Evolutionary conservation across 2,113 vertebrate genomes (phyloP).

Genomic region (Grantiella picta): DNA sequence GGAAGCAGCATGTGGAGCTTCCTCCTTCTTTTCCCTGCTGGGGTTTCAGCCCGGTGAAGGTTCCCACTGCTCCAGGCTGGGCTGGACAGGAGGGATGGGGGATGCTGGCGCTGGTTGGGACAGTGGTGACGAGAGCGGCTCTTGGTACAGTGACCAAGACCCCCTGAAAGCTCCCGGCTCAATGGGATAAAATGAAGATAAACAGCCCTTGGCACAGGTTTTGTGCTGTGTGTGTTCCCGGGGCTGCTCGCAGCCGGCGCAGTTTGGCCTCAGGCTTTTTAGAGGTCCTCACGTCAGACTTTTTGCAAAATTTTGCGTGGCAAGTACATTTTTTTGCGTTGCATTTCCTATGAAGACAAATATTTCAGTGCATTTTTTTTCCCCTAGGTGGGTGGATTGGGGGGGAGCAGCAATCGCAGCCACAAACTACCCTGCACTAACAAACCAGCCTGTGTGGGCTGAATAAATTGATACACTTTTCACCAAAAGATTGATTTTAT

Average conservation of each 20-base stretch:
- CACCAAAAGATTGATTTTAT: not conserved
- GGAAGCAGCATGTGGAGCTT: not conserved
- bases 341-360: not conserved
- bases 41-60: rapidly evolving
- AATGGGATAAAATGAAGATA: not conserved
- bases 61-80: not conserved
- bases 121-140: not conserved
- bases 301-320: not conserved
- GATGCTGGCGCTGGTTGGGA: not conserved
- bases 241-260: not conserved
- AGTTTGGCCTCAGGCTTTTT: not conserved
- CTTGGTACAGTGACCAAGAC: not conserved
- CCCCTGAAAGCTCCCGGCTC: not conserved
- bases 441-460: not conserved
- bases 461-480: not conserved
- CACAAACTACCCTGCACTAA: not conserved
- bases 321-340: slow-evolving; percentile 7
- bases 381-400: slow-evolving; percentile 1
- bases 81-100: not conserved
- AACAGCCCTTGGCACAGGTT: not conserved
- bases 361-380: slow-evolving; percentile 13
- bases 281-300: not conserved
- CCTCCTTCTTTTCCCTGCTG: not conserved
- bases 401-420: not conserved
- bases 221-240: not conserved